These are phyloP conservation scores for Spea hammondii DNA, from an alignment of 2,797 vertebrate genomes.

Conservation along the genomic window DNA sequence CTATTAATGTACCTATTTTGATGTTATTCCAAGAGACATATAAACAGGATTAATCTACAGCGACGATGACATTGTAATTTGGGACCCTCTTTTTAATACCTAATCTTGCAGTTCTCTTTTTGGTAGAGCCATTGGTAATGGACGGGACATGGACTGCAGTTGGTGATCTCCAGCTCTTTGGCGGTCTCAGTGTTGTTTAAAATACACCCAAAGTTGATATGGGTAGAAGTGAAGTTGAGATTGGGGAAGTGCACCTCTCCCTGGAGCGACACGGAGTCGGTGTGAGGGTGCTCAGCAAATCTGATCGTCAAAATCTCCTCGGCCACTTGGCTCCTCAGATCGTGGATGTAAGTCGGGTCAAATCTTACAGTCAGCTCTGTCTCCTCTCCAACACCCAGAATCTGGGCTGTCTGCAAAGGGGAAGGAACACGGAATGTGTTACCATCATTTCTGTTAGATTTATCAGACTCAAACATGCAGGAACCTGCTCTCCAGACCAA, in stretches of 20 bases:
- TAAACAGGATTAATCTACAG: no score
- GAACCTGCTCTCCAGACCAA: no score
- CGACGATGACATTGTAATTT: no score
- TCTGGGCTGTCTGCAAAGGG: not conserved
- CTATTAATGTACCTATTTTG: no score
- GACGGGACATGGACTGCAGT: slow-evolving; percentile 75
- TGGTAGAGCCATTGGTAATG: slow-evolving; percentile 79
- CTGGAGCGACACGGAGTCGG: slow-evolving; percentile 67
- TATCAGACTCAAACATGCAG: not conserved
- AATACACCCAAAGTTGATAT: slow-evolving; percentile 82
- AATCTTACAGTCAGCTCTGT: slow-evolving; percentile 75
- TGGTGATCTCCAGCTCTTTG: slow-evolving; percentile 70
- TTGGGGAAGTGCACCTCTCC: slow-evolving; percentile 82
- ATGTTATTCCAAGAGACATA: no score
- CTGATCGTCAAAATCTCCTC: slow-evolving; percentile 72
- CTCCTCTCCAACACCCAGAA: slow-evolving; percentile 64
- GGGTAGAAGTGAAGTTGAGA: slow-evolving; percentile 71
- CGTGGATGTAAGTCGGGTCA: slow-evolving; percentile 68
- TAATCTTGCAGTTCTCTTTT: slow-evolving; percentile 21
- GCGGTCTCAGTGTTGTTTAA: slow-evolving; percentile 70
- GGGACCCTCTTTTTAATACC: not conserved
- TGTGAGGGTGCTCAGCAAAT: slow-evolving; percentile 76
- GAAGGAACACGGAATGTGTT: not conserved
- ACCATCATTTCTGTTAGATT: no score
- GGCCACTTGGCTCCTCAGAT: slow-evolving; percentile 60